These are phyloP conservation scores for Acinonyx jubatus DNA, from an alignment of 2,113 vertebrate genomes.

Conservation along the genomic window DNA sequence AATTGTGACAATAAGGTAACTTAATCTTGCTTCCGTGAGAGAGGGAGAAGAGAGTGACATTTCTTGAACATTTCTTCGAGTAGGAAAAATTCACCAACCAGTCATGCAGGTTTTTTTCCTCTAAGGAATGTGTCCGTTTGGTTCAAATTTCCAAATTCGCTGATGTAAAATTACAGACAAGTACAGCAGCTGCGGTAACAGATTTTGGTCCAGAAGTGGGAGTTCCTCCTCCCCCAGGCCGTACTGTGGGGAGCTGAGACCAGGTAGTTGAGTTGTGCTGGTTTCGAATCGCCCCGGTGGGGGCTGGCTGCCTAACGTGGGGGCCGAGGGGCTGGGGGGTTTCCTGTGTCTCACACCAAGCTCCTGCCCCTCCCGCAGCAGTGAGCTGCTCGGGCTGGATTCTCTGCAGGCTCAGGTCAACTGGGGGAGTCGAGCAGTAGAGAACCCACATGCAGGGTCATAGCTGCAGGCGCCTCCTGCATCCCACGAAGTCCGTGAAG, in stretches of 20 bases:
- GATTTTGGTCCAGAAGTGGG: background rate
- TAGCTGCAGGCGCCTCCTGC: no score
- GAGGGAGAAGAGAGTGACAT: background rate
- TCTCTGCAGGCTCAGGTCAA: rapidly evolving
- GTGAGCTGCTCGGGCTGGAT: background rate
- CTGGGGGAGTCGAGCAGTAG: no score
- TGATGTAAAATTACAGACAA: background rate
- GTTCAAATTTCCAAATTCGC: background rate
- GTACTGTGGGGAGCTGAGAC: background rate
- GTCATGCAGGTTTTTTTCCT: background rate
- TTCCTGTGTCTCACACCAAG: background rate
- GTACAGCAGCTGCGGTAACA: background rate
- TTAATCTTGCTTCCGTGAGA: background rate
- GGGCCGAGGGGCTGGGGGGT: background rate
- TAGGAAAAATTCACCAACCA: background rate
- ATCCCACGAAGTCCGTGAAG: background rate
- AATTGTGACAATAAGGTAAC: background rate
- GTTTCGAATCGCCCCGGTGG: rapidly evolving
- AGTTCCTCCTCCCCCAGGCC: background rate
- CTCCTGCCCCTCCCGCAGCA: background rate
- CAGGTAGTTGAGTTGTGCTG: background rate
- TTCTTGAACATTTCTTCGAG: background rate
- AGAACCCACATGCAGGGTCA: background rate
- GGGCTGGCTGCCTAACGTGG: background rate
- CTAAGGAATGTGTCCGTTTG: background rate